Evolutionary conservation across 2,113 vertebrate genomes (phyloP), one percentile per base, ranked within the genome.

Genomic region (Castor canadensis): DNA sequence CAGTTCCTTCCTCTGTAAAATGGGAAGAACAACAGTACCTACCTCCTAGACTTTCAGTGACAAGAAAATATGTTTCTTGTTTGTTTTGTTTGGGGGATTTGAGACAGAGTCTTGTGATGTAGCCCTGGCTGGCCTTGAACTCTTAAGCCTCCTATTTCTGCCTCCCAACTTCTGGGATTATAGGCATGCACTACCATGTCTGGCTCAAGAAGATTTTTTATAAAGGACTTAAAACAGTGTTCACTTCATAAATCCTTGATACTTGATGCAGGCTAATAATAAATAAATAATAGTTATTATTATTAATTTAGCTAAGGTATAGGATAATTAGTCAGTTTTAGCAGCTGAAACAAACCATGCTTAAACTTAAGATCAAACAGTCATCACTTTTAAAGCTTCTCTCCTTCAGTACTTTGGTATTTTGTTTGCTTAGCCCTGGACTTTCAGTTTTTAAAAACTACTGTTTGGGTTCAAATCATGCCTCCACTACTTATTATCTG

Each of bases 1-100:
- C 79, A 73, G 6, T 91, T 81, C 93, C 40, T 6, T 72, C n/a
- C 43, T 79, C 52, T 89, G 26, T 79, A 96, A 95, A 96, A 66
- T 73, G 26, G 4, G 73, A 20, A 72, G 4, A 95, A 92, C 40
- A 77, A 80, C 12, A 83, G 32, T 86, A 72, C 67, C 49, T 79
- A 83, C 13, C 45, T 87, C 35, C 20, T 69, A 89, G 47, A 2
- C 1, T 91, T 86, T 73, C 40, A 71, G 20, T 62, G 19, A 52
- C 16, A 94, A 86, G n/a, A 66, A 96, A 91, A 66, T 69, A 67
- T 20, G 24, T 76, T 86, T 66, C 56, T 54, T 54, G 52, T 54
- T 54, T 54, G 9, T 54, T 54, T 54, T 54, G 52, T 54, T 54
- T 9, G 52, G 52, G 52, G 52, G 52, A 17, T 9, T 54, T 54